Percentiles rank a stretch among this genome's conserved stretches.
Conservation (phyloP, 2,113 vertebrate genomes). For the Daboia siamensis region DNA sequence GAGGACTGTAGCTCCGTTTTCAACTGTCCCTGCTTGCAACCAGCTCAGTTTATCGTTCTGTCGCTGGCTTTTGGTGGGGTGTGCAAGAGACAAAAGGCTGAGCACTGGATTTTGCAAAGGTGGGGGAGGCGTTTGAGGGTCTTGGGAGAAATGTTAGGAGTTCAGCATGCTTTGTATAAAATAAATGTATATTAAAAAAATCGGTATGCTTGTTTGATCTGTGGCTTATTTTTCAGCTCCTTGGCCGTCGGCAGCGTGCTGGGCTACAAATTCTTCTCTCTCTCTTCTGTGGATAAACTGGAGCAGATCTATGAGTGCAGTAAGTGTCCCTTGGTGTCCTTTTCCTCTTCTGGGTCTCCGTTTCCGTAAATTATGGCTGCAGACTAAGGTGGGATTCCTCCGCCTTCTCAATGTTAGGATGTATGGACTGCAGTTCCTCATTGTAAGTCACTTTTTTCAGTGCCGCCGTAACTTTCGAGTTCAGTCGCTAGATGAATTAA, state of each 20-base stretch:
- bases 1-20: background rate
- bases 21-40: background rate
- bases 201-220: conserved; percentile 39
- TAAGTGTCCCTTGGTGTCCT: conserved; percentile 67
- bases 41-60: background rate
- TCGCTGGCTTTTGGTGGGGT: too few relatives aligned
- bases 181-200: background rate
- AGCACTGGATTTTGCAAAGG: background rate
- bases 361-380: background rate
- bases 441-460: background rate
- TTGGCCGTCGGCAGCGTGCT: conserved; percentile 97
- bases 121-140: background rate
- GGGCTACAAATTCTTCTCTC: conserved; percentile 98
- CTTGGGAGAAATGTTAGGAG: background rate
- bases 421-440: background rate
- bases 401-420: background rate
- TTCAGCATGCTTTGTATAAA: background rate
- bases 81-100: background rate
- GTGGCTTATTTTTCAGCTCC: conserved; percentile 77
- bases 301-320: conserved; percentile 99
- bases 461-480: background rate
- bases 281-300: conserved; percentile 97
- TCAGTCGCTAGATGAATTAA: background rate
- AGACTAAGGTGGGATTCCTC: background rate
- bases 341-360: background rate